Evolutionary conservation across 2,888 invertebrate genomes (phyloP), one percentile per base, ranked within the genome.

Genomic region (Suillia variegata): DNA sequence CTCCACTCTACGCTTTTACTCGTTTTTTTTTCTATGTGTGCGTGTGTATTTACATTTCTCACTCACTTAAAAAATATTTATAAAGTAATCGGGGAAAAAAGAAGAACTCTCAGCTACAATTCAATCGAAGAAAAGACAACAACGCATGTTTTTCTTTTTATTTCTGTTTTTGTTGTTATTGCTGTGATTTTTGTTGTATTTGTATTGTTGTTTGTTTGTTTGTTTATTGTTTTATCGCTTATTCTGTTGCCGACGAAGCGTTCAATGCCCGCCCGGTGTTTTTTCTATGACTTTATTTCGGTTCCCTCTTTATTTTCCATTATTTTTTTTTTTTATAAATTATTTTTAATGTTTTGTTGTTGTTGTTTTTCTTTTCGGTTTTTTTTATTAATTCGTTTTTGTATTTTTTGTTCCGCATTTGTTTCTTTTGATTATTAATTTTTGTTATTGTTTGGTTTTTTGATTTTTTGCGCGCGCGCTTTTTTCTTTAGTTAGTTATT

Each of bases 231-330:
- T 65, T 69, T 54, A 26, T 20, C n/a, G 51, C 51, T 24, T 18
- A 21, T 34, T 33, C 17, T 17, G 1, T 70, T 67, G 73, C 71
- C 4, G 38, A 5, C 38, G 38, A 74, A 72, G 71, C 71, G 74
- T 74, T 73, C 72, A 73, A 70, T 73, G 73, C 74, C 74, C 72
- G 74, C 62, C 57, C 62, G 62, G 67, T 22, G 33, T 34, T 26
- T 49, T 54, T 47, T 33, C 31, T 22, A 50, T 58, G 52, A 45
- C 48, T 45, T 53, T 38, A 55, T 56, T 24, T 62, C 62, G 38
- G 54, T 55, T 49, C 47, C 21, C 15, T 38, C 48, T 42, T 31
- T 52, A 5, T 54, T 38, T 13, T 5, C 26, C 26, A 26, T 26
- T 15, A 21, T 24, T 52, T 52, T 20, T 22, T 50, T 33, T 31